phyloP scores from a whole-genome alignment of 2,113 vertebrate genomes.

The Ploceus nigricollis region DNA sequence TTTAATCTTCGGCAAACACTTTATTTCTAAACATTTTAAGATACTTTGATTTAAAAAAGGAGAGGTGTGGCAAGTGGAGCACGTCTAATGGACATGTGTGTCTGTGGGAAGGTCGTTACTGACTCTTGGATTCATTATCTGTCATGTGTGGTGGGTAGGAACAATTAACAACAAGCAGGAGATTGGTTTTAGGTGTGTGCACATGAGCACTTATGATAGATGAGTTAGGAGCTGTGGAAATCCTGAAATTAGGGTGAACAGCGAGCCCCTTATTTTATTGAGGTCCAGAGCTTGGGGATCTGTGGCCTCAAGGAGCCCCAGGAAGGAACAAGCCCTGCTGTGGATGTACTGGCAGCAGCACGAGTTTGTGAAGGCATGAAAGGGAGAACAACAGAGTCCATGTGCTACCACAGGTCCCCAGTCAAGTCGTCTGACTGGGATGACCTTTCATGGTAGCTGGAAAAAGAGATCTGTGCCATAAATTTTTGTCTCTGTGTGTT shows the following conservation, averaged over 20 bases:
- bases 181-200: background rate
- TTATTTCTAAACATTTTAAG: background rate
- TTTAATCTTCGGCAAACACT: background rate
- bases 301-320: background rate
- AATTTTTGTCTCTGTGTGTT: background rate
- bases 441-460: background rate
- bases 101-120: background rate
- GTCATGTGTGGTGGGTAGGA: background rate
- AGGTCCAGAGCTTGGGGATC: background rate
- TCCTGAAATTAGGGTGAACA: background rate
- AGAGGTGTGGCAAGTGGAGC: background rate
- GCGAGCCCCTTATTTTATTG: background rate
- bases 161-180: background rate
- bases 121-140: accelerated
- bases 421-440: background rate
- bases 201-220: background rate
- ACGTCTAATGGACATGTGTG: background rate
- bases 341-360: background rate
- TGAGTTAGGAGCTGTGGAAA: background rate
- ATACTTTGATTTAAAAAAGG: background rate
- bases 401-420: background rate
- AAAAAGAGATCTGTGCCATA: background rate
- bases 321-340: background rate
- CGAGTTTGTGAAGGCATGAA: background rate
- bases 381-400: background rate